Percentiles rank a stretch among this genome's conserved stretches.
These are phyloP conservation scores for Agonopterix alstromeriana DNA, from an alignment of 2,888 invertebrate genomes.

Conservation along the genomic window DNA sequence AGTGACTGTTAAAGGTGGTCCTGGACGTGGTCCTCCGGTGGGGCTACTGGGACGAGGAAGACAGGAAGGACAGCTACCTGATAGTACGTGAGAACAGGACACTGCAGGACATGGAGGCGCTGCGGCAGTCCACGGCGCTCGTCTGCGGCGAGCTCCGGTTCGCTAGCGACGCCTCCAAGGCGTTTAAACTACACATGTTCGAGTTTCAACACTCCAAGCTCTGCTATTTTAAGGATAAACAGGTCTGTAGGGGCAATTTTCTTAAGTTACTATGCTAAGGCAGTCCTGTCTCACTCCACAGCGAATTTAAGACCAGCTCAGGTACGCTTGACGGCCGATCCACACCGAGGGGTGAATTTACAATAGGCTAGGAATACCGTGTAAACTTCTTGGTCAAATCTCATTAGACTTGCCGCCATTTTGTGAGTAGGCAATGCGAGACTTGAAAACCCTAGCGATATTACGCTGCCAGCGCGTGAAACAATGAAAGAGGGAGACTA, in stretches of 20 bases:
- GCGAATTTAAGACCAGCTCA: too few species aligned
- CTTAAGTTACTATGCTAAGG: too few species aligned
- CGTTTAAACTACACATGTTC: constrained; percentile 85
- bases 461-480: too few species aligned
- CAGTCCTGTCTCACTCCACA: too few species aligned
- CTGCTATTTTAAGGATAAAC: constrained; percentile 86
- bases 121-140: constrained; percentile 77
- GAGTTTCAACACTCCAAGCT: constrained; percentile 88
- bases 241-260: constrained; percentile 34
- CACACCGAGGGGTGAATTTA: too few species aligned
- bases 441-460: too few species aligned
- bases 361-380: too few species aligned
- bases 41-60: constrained; percentile 93
- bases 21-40: constrained; percentile 85
- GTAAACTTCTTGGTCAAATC: too few species aligned
- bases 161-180: constrained; percentile 84
- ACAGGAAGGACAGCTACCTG: constrained; percentile 88
- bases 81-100: constrained; percentile 77
- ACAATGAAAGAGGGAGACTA: too few species aligned
- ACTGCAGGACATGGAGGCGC: constrained; percentile 62
- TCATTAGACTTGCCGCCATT: too few species aligned
- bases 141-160: constrained; percentile 88
- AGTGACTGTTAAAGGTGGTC: constrained; percentile 32
- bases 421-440: too few species aligned
- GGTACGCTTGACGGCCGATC: too few species aligned